Percentiles rank a stretch among this genome's conserved stretches.
Conservation (phyloP, 2,888 invertebrate genomes). For the Drosophila merina region DNA sequence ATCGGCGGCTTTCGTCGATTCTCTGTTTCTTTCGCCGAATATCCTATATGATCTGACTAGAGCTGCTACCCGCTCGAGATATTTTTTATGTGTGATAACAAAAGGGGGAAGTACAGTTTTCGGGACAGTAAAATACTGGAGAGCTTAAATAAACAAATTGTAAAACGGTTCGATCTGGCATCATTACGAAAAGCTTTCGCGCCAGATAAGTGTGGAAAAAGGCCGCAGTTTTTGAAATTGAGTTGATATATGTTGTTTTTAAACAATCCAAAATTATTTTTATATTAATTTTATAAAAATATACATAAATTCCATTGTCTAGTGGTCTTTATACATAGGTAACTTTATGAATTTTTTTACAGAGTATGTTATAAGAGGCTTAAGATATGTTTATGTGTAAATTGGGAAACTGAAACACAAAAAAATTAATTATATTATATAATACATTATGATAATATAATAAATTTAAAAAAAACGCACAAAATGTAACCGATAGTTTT, state of each 20-base stretch:
- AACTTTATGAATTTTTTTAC: too few species aligned
- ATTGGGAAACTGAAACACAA: too few species aligned
- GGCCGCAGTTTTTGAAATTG: background rate
- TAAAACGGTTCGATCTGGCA: background rate
- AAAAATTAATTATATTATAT: too few species aligned
- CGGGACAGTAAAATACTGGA: background rate
- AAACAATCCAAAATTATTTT: background rate
- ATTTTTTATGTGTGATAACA: background rate
- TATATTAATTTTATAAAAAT: too few species aligned
- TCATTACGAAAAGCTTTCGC: background rate
- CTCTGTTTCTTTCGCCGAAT: background rate
- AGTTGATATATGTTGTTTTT: background rate
- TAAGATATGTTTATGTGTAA: too few species aligned
- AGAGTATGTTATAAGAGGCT: too few species aligned
- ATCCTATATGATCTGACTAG: constrained; percentile 8
- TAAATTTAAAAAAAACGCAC: background rate
- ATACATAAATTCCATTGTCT: too few species aligned
- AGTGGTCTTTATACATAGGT: too few species aligned
- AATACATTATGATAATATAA: too few species aligned
- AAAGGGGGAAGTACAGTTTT: background rate
- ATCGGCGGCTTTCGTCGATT: constrained; percentile 7
- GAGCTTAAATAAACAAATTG: background rate
- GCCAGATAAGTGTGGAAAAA: background rate
- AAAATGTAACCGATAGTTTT: background rate
- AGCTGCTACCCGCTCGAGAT: constrained; percentile 1